Conservation (phyloP, 2,888 invertebrate genomes). For the Aphodius sticticus region DNA sequence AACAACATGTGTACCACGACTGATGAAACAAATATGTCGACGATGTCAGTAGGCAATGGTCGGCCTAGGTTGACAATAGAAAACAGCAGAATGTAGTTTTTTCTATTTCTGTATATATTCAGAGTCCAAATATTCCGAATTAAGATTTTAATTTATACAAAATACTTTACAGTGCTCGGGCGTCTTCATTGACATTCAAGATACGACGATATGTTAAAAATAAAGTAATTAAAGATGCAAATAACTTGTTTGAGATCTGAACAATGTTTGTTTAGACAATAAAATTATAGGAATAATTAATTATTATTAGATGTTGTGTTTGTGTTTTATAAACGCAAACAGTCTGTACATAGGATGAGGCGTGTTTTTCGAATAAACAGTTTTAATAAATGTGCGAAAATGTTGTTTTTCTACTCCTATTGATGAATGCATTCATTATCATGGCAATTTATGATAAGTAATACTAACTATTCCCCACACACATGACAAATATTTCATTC, state of each 20-base stretch:
- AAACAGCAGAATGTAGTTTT: neutral
- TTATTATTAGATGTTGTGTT: neutral
- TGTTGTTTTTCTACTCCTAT: no score
- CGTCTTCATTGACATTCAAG: neutral
- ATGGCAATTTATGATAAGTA: no score
- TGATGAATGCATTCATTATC: no score
- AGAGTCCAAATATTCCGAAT: neutral
- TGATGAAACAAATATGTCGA: constrained; percentile 49
- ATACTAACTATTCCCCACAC: no score
- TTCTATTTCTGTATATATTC: neutral
- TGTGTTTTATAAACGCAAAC: neutral
- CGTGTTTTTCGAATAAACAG: no score
- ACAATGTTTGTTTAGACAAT: neutral
- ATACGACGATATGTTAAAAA: neutral
- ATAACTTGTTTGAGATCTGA: neutral
- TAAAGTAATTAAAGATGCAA: neutral
- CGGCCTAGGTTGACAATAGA: neutral
- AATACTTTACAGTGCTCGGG: neutral
- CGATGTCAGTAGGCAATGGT: neutral
- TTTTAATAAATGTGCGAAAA: no score
- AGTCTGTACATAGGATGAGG: neutral
- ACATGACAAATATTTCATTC: no score
- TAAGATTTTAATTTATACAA: neutral
- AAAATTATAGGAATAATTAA: neutral
- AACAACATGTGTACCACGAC: constrained; percentile 54